phyloP scores from a whole-genome alignment of 2,797 vertebrate species.

The Pelodytes ibericus region DNA sequence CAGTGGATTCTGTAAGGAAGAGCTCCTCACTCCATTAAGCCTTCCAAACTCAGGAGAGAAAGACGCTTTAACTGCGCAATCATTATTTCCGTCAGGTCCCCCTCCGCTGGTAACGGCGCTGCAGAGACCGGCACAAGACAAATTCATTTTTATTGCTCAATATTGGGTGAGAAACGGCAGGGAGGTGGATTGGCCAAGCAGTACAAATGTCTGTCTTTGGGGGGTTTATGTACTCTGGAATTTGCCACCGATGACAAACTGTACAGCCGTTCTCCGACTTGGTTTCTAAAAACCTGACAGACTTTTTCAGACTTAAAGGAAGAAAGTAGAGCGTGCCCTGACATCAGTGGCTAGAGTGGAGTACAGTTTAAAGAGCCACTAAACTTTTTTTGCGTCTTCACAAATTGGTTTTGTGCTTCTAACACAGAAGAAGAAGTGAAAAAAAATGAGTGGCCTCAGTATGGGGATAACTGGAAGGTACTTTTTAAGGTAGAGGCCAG shows the following conservation, averaged over 20 bases:
- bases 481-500: no score
- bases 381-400: no score
- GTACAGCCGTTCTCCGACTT: not conserved
- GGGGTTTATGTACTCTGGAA: not conserved
- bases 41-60: constrained; percentile 17
- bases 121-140: not conserved
- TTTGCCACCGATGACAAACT: not conserved
- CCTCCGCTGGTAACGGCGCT: not conserved
- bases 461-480: no score
- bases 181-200: not conserved
- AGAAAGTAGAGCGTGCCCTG: no score
- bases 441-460: no score
- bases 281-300: not conserved
- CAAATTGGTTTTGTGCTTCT: no score
- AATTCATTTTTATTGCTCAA: not conserved
- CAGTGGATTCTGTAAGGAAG: constrained; percentile 16
- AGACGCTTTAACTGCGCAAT: not conserved
- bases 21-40: constrained; percentile 35
- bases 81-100: constrained; percentile 7
- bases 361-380: no score
- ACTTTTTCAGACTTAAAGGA: not conserved
- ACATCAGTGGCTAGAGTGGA: no score
- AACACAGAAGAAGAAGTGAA: no score
- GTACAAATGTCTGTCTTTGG: not conserved
- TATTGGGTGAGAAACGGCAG: not conserved